Base-by-base conservation (phyloP, 2,797 vertebrate genomes). In the Chrosomus eos region DNA sequence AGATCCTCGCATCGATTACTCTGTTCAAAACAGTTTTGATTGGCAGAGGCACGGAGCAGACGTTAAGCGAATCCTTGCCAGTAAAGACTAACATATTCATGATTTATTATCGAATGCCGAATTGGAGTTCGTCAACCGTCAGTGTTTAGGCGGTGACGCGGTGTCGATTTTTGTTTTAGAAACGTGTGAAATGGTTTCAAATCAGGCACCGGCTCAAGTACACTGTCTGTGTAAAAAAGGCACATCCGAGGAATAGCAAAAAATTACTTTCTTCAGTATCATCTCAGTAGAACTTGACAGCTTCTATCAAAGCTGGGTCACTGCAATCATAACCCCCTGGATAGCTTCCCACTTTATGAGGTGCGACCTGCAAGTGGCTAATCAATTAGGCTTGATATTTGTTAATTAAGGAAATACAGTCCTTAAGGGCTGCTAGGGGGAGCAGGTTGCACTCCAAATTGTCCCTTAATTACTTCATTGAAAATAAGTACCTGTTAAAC, bases 301-400 rank as follows among this genome's bases (percentile, higher is more conserved):
- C 53, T 78, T 78, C 75, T 48, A 23, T 80, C 72, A 75, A 71
- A 83, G 84, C 70, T 28, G 43, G 81, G 68, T 82, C 84, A 83
- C 43, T 66, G 53, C 40, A 70, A 85, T 70, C 75, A 80, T 73
- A 81, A 75, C 80, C 76, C 62, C 83, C 67, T 79, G 33, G 48
- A 66, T 81, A 86, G 85, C 88, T 85, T 87, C 89, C 71, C 86
- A 68, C 81, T 36, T 87, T 53, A 86, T 85, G 88, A 85, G 64
- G 80, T 48, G 75, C 66, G 87, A 92, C 91, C 90, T 88, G 83
- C 89, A 88, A 89, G 89, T 92, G 92, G 92, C 89, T 91, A 92
- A 94, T 94, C 93, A 93, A 94, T 94, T 93, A 93, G 91, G 92
- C 90, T 89, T 93, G 93, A 94, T 91, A 93, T 94, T 91, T 92